phyloP scores from a whole-genome alignment of 1,140 invertebrate genomes.

The Drosophila repleta region DNA sequence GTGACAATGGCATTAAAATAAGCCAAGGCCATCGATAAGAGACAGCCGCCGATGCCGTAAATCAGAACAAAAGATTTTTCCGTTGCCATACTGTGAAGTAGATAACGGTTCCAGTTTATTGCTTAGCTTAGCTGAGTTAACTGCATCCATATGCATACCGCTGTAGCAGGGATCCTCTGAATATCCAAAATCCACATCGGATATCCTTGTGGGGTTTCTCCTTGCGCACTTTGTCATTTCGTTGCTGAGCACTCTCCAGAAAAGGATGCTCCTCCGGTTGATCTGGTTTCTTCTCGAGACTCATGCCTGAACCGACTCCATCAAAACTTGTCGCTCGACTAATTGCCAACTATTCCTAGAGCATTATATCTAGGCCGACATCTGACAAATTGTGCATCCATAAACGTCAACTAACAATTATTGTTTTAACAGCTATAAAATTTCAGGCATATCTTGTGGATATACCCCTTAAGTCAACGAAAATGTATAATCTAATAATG shows the following conservation, averaged over 20 bases:
- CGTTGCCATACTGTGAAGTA: conserved; percentile 82
- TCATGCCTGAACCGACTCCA: conserved; percentile 13
- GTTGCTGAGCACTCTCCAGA: conserved; percentile 14
- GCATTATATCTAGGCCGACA: conserved; percentile 2
- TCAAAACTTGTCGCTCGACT: conserved; percentile 3
- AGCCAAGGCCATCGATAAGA: conserved; percentile 89
- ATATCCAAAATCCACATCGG: conserved; percentile 86
- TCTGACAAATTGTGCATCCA: conserved; percentile 3
- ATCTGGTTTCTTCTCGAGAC: conserved; percentile 13
- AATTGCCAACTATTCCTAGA: background rate
- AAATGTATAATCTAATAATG: background rate
- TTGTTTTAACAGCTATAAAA: conserved; percentile 4
- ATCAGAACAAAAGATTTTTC: conserved; percentile 90
- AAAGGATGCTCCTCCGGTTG: conserved; percentile 38
- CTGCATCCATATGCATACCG: conserved; percentile 25
- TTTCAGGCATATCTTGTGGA: background rate
- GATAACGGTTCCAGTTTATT: no score
- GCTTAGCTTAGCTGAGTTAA: no score
- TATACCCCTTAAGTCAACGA: background rate
- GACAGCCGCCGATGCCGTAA: conserved; percentile 89
- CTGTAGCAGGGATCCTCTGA: conserved; percentile 73
- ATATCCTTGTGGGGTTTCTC: conserved; percentile 83
- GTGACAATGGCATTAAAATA: conserved; percentile 91
- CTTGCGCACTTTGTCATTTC: background rate
- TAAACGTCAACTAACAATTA: background rate